Percentiles rank a stretch among this genome's conserved stretches.
phyloP scores from a whole-genome alignment of 2,888 invertebrate species.

The Sisyra nigra region DNA sequence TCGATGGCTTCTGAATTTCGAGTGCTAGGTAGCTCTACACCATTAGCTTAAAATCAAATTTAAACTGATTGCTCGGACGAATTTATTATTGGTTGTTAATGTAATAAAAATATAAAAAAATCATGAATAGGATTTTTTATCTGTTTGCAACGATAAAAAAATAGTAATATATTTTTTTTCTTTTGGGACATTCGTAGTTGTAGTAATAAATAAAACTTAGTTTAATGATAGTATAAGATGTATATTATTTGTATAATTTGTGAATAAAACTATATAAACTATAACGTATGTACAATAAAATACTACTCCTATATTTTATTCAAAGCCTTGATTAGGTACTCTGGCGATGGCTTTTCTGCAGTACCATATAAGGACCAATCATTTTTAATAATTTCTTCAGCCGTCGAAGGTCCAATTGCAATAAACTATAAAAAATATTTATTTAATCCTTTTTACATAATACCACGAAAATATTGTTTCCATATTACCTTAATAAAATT shows the following conservation, averaged over 20 bases:
- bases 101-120: too few species aligned
- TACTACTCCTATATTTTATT: slow-evolving; percentile 10
- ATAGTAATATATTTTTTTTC: too few species aligned
- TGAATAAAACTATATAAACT: slow-evolving; percentile 1
- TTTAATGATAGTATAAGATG: not conserved
- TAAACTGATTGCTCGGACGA: too few species aligned
- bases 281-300: slow-evolving; percentile 3
- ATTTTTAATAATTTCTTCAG: slow-evolving; percentile 29
- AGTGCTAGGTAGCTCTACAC: too few species aligned
- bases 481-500: not conserved
- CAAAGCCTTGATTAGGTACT: slow-evolving; percentile 30
- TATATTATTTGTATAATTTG: not conserved
- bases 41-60: too few species aligned
- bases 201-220: slow-evolving; percentile 6
- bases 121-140: too few species aligned
- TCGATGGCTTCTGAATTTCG: too few species aligned
- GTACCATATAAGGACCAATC: slow-evolving; percentile 29
- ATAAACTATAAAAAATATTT: slow-evolving; percentile 24
- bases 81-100: too few species aligned
- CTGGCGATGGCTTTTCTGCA: slow-evolving; percentile 34
- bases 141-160: too few species aligned
- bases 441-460: slow-evolving; percentile 15
- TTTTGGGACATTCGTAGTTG: slow-evolving; percentile 1
- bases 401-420: slow-evolving; percentile 40
- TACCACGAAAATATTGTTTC: not conserved